Evolutionary conservation across 2,797 vertebrate genomes (phyloP), one percentile per base, ranked within the genome.

Genomic region (Momotus momota): DNA sequence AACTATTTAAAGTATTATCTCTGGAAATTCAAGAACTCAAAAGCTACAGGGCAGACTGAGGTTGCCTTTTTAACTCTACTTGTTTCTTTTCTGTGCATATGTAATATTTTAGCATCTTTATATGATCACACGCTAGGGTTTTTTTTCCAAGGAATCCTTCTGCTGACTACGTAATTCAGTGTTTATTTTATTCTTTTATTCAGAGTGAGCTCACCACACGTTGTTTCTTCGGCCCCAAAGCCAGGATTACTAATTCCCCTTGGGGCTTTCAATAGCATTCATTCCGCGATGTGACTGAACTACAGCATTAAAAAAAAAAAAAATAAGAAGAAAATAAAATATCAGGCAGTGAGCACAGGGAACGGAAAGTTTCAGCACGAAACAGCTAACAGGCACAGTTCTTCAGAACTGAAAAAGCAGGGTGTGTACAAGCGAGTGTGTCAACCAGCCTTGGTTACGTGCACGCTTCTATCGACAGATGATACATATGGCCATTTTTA

Each of bases 261-360:
- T 3, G 69, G 93, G 51, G 66, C 85, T 95, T 95, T 41, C 78
- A 64, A 2, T 4, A 62, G 31, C 22, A 86, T n/a, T 85, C 78
- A 41, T 27, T 66, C 54, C 16, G 38, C 1, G 29, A 58, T 1
- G 0, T 10, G 46, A 70, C 40, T 46, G 72, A 81, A 9, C 48
- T 41, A 12, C 4, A 10, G 26, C 1, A 86, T 62, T 18, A 16
- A 43, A 79, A 48, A 55, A 23, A 46, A 10, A 22, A 46, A 48
- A 48, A 46, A 46, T 46, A 46, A 46, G 21, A 46, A 48, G 14
- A 13, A 48, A 9, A 22, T 14, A 48, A 48, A 48, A 48, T 23
- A 23, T 0, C 1, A 1, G 43, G 62, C 38, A 26, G 41, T 41
- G n/a, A 43, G 25, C 6, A 1, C 27, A 18, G 0, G 14, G 6